Percentiles rank a stretch among this genome's conserved stretches.
phyloP scores from a whole-genome alignment of 2,888 invertebrate genomes.

The Nebria salina region DNA sequence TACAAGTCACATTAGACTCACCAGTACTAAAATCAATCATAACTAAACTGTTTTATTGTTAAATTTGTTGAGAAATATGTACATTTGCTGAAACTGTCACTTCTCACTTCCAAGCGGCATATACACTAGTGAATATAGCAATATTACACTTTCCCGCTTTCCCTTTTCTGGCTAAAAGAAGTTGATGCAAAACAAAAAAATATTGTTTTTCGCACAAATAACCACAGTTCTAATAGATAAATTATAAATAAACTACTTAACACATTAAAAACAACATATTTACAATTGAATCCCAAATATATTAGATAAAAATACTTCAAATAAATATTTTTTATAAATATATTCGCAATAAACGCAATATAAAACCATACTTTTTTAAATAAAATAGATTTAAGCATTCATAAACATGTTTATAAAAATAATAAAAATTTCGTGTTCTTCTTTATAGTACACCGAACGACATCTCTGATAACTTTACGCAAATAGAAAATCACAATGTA shows the following conservation, averaged over 20 bases:
- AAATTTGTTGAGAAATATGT: slow-evolving; percentile 31
- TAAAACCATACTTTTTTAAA: too few relatives aligned
- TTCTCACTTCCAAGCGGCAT: slow-evolving; percentile 33
- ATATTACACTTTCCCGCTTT: slow-evolving; percentile 38
- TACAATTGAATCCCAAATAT: too few relatives aligned
- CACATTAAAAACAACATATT: too few relatives aligned
- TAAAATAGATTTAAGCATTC: too few relatives aligned
- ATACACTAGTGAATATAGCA: slow-evolving; percentile 35
- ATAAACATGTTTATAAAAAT: too few relatives aligned
- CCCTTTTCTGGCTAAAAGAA: slow-evolving; percentile 17
- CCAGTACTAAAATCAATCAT: slow-evolving; percentile 16
- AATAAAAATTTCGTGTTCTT: too few relatives aligned
- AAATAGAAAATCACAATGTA: too few relatives aligned
- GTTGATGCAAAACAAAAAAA: not conserved
- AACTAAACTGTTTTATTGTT: slow-evolving; percentile 6
- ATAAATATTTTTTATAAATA: too few relatives aligned
- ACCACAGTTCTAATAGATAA: not conserved
- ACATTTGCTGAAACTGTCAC: slow-evolving; percentile 35
- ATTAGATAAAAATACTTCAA: too few relatives aligned
- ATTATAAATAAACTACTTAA: not conserved
- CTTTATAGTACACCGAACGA: too few relatives aligned
- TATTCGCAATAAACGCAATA: too few relatives aligned
- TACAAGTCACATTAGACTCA: not conserved
- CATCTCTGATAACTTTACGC: too few relatives aligned
- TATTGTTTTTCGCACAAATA: not conserved